These are phyloP conservation scores for Taphrorychus bicolor DNA, from an alignment of 2,888 invertebrate species.

Conservation along the genomic window DNA sequence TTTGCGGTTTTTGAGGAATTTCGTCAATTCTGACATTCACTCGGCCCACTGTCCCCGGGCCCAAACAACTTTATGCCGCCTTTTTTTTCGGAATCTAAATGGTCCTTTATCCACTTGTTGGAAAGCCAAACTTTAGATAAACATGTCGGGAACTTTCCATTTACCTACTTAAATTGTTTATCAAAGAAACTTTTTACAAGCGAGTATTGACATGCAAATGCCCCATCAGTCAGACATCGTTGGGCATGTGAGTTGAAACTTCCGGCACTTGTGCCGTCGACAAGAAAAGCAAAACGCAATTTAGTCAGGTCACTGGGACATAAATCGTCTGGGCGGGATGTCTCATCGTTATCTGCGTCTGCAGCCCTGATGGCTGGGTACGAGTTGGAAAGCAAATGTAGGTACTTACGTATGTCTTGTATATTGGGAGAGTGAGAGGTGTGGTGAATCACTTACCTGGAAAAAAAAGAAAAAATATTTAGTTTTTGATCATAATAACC, in stretches of 20 bases:
- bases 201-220: constrained; percentile 33
- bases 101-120: constrained; percentile 38
- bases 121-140: constrained; percentile 37
- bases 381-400: constrained; percentile 4
- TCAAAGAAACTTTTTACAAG: constrained; percentile 26
- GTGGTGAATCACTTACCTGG: constrained; percentile 10
- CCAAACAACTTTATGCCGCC: constrained; percentile 1
- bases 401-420: constrained; percentile 1
- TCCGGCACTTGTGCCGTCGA: not conserved
- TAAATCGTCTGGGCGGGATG: not conserved
- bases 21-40: not conserved
- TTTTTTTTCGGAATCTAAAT: constrained; percentile 33
- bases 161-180: constrained; percentile 22
- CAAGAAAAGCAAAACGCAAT: not conserved
- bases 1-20: too few relatives aligned
- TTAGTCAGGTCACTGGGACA: not conserved
- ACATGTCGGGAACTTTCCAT: constrained; percentile 24
- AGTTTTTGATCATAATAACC: too few relatives aligned
- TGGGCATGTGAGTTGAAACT: not conserved
- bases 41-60: constrained; percentile 3
- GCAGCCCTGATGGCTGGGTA: not conserved
- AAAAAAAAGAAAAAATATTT: constrained; percentile 2
- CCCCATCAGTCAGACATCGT: not conserved
- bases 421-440: not conserved
- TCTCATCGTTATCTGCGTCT: not conserved